Conservation (phyloP, 2,113 vertebrate species). For the Istiophorus platypterus region DNA sequence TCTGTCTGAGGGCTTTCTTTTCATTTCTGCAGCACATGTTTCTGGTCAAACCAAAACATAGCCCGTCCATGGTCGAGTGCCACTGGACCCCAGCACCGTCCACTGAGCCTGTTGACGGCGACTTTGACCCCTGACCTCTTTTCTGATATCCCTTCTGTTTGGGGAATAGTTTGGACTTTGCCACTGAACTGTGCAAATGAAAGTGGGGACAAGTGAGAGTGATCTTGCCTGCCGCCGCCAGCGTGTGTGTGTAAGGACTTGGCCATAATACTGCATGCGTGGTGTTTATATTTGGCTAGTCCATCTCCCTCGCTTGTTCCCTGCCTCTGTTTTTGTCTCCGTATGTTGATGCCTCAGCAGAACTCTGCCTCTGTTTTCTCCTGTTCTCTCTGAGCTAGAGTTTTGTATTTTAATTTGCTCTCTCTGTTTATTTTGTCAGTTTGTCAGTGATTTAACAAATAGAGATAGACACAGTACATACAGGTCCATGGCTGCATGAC, state of each 20-base stretch:
- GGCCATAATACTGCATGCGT: constrained; percentile 58
- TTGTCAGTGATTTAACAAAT: constrained; percentile 64
- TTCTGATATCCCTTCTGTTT: constrained; percentile 31
- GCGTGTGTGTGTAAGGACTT: constrained; percentile 45
- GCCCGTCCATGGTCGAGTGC: constrained; percentile 42
- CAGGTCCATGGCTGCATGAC: constrained; percentile 15
- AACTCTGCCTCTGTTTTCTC: constrained; percentile 20
- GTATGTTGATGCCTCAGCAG: constrained; percentile 65
- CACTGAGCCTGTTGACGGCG: constrained; percentile 51
- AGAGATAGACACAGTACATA: constrained; percentile 26
- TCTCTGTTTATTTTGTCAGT: constrained; percentile 54
- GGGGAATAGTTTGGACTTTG: constrained; percentile 37
- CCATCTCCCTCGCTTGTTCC: constrained; percentile 27
- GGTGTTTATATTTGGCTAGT: constrained; percentile 60
- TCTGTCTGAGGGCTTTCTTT: constrained; percentile 8
- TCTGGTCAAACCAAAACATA: constrained; percentile 59
- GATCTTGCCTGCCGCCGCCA: constrained; percentile 31
- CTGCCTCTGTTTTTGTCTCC: constrained; percentile 56
- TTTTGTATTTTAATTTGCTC: constrained; percentile 49
- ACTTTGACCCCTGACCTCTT: constrained; percentile 63
- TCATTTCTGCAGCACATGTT: constrained; percentile 43
- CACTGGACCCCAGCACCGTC: constrained; percentile 23
- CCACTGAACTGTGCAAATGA: constrained; percentile 44
- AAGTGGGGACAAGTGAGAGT: constrained; percentile 54
- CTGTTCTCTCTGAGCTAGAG: constrained; percentile 16